Conservation (phyloP, 2,113 vertebrate species). For the Hydrochoerus hydrochaeris region DNA sequence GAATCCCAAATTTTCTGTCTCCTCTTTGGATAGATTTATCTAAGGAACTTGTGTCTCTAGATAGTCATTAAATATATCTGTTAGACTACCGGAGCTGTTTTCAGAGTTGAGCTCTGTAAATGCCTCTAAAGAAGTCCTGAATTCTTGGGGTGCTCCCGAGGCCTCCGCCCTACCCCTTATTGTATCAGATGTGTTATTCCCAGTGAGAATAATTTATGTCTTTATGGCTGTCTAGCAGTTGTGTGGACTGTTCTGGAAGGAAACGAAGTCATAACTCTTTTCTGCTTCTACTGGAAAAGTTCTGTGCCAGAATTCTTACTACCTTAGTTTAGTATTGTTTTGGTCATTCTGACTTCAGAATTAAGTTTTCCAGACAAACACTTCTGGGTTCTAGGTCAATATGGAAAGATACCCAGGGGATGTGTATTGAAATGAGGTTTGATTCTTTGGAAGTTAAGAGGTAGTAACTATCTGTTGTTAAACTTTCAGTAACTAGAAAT, state of each 20-base stretch:
- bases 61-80: background rate
- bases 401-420: background rate
- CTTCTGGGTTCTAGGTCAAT: constrained; percentile 34
- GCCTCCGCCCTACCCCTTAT: background rate
- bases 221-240: background rate
- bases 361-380: constrained; percentile 63
- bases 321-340: constrained; percentile 48
- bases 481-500: constrained; percentile 66
- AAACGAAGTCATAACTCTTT: constrained; percentile 30
- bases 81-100: background rate
- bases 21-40: background rate
- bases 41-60: constrained; percentile 19
- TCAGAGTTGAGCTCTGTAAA: background rate
- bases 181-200: background rate
- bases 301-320: constrained; percentile 33
- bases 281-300: constrained; percentile 53
- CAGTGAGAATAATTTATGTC: constrained; percentile 26
- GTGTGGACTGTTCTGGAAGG: constrained; percentile 34
- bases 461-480: constrained; percentile 57
- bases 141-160: background rate
- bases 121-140: background rate
- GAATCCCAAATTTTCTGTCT: background rate
- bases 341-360: constrained; percentile 54
- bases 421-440: background rate
- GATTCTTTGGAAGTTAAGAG: constrained; percentile 50